phyloP scores from a whole-genome alignment of 2,797 vertebrate species.

The Semaprochilodus insignis region DNA sequence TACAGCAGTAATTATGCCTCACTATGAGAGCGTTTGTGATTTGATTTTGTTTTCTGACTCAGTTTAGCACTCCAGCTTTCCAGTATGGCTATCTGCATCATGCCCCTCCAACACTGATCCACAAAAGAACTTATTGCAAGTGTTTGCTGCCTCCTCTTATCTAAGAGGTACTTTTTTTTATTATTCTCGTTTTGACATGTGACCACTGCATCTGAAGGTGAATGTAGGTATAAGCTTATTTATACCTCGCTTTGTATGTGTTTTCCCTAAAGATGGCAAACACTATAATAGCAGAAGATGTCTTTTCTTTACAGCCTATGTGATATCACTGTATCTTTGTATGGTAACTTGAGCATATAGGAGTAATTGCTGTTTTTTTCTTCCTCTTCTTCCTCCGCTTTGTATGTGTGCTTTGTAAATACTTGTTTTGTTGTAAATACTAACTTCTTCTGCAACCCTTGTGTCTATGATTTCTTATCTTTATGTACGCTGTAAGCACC shows the following conservation, averaged over 20 bases:
- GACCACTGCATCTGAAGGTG: background rate
- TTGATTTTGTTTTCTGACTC: slow-evolving; percentile 14
- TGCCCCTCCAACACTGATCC: background rate
- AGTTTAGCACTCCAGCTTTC: background rate
- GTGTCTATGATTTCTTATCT: slow-evolving; percentile 27
- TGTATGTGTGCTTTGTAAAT: slow-evolving; percentile 25
- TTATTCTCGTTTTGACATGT: slow-evolving; percentile 3
- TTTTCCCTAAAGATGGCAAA: slow-evolving; percentile 4
- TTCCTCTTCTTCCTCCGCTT: background rate
- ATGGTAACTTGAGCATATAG: slow-evolving; percentile 23
- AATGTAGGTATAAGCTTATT: background rate
- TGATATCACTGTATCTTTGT: slow-evolving; percentile 39
- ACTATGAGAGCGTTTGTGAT: slow-evolving; percentile 2
- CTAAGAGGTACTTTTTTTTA: background rate
- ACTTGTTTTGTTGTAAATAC: background rate
- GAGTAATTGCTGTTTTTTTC: background rate
- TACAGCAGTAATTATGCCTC: background rate
- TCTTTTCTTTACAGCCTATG: slow-evolving; percentile 29
- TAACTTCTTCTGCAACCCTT: background rate
- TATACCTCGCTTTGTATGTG: slow-evolving; percentile 21
- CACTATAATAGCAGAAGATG: background rate
- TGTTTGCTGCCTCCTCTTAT: slow-evolving; percentile 36
- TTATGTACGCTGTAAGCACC: background rate
- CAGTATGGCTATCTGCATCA: background rate
- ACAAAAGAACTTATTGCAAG: background rate